Percentiles rank a stretch among this genome's conserved stretches.
These are phyloP conservation scores for Dinomys branickii DNA, from an alignment of 2,113 vertebrate species.

Conservation along the genomic window DNA sequence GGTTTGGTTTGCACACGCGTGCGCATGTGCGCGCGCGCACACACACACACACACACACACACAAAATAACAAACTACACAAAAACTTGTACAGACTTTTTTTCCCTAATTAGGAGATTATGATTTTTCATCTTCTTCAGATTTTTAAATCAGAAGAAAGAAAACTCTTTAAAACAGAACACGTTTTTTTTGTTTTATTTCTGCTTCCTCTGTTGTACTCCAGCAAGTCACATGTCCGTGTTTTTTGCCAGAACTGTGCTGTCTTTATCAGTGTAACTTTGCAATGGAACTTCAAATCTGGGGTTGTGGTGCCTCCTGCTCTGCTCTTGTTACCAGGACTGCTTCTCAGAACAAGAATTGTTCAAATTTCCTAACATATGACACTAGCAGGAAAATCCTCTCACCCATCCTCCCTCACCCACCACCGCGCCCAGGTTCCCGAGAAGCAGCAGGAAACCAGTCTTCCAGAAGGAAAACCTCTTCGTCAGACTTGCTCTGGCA, in stretches of 20 bases:
- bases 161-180: not conserved
- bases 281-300: too few relatives aligned
- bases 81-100: not conserved
- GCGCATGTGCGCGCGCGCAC: not conserved
- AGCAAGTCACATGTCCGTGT: too few relatives aligned
- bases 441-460: not conserved
- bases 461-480: not conserved
- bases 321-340: too few relatives aligned
- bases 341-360: not conserved
- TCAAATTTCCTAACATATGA: not conserved
- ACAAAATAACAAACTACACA: not conserved
- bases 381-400: not conserved
- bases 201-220: too few relatives aligned
- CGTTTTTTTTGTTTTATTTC: too few relatives aligned
- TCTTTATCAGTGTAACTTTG: too few relatives aligned
- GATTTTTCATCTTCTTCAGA: conserved; percentile 6
- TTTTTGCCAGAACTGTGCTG: too few relatives aligned
- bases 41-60: not conserved
- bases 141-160: not conserved
- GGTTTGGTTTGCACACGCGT: not conserved
- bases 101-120: not conserved
- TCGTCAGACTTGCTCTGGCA: not conserved
- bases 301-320: too few relatives aligned
- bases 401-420: not conserved
- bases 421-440: not conserved